Evolutionary conservation across 2,113 vertebrate species (phyloP).

Genomic region (Puntigrus tetrazona): DNA sequence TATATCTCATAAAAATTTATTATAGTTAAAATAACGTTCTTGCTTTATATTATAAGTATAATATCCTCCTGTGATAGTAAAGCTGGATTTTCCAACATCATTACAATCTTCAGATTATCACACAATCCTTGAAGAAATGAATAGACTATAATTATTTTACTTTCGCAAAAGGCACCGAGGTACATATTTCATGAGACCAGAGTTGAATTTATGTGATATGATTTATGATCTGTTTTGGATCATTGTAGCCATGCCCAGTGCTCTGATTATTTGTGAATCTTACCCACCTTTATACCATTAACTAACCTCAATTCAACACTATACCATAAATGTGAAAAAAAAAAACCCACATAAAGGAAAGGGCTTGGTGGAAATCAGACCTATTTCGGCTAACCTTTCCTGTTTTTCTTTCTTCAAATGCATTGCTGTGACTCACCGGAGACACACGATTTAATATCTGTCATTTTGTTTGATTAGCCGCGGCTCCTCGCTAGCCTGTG

Average conservation of each 20-base stretch:
- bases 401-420: not conserved
- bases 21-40: not conserved
- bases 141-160: too few relatives aligned
- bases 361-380: not conserved
- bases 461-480: conserved; percentile 14
- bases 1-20: too few relatives aligned
- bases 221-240: not conserved
- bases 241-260: not conserved
- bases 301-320: not conserved
- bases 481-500: not conserved
- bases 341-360: not conserved
- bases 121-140: not conserved
- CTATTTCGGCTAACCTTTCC: not conserved
- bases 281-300: not conserved
- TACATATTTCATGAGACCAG: too few relatives aligned
- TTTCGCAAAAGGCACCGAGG: too few relatives aligned
- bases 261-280: not conserved
- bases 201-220: too few relatives aligned
- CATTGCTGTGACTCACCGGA: not conserved
- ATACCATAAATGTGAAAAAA: too few relatives aligned
- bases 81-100: not conserved
- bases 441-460: not conserved
- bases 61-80: not conserved
- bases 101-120: not conserved
- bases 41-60: not conserved